These are phyloP conservation scores for Drosophila busckii DNA, from an alignment of 1,140 invertebrate genomes.

Conservation along the genomic window DNA sequence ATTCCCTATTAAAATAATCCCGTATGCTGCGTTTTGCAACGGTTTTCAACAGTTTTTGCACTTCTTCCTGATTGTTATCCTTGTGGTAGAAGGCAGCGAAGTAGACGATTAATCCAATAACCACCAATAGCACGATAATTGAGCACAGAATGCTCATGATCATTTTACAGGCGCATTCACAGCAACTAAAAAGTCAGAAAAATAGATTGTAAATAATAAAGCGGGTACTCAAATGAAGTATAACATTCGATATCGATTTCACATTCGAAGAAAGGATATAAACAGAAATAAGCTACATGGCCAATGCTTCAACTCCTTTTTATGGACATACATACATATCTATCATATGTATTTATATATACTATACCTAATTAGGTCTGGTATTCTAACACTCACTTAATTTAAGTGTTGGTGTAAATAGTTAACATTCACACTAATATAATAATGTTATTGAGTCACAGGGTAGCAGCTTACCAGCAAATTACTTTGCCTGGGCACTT, in stretches of 20 bases:
- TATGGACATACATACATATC: too few relatives aligned
- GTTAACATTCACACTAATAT: slow-evolving; percentile 9
- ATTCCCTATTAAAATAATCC: slow-evolving; percentile 55
- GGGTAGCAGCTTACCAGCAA: slow-evolving; percentile 56
- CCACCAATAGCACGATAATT: slow-evolving; percentile 43
- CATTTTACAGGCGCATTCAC: slow-evolving; percentile 69
- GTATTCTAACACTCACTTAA: too few relatives aligned
- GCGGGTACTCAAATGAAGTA: too few relatives aligned
- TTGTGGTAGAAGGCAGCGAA: slow-evolving; percentile 63
- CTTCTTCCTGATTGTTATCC: slow-evolving; percentile 32
- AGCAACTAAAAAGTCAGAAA: slow-evolving; percentile 48
- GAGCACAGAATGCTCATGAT: slow-evolving; percentile 60
- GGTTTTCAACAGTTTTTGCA: slow-evolving; percentile 24
- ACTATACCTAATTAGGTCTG: too few relatives aligned
- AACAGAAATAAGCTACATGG: too few relatives aligned
- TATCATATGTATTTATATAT: too few relatives aligned
- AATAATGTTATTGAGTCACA: slow-evolving; percentile 23
- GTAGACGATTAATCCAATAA: slow-evolving; percentile 70
- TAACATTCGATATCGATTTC: too few relatives aligned
- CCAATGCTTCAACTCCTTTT: too few relatives aligned
- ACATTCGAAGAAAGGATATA: too few relatives aligned
- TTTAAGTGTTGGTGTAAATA: too few relatives aligned
- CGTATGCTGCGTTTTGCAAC: slow-evolving; percentile 55
- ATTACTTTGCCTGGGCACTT: slow-evolving; percentile 71
- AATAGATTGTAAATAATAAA: neutral